Percentiles rank a stretch among this genome's conserved stretches.
Conservation (phyloP, 1,140 invertebrate species). For the Trichonephila clavipes region DNA sequence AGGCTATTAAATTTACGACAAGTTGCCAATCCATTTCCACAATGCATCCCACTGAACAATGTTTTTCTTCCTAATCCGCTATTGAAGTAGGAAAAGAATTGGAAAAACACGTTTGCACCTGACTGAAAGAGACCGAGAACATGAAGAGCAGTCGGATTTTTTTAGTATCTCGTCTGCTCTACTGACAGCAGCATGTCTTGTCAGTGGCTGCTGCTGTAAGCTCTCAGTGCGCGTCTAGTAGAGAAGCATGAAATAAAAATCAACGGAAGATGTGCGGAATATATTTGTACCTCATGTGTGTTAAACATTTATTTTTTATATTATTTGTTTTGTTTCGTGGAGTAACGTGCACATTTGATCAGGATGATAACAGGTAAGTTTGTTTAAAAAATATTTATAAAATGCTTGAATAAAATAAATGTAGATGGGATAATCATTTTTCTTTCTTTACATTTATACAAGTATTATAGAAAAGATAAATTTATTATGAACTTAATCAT, state of each 20-base stretch:
- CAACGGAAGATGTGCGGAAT: neutral
- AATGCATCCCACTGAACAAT: neutral
- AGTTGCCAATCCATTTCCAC: neutral
- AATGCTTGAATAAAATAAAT: no score
- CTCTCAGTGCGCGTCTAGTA: neutral
- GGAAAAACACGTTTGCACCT: slow-evolving; percentile 18
- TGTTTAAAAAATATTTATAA: neutral
- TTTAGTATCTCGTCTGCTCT: slow-evolving; percentile 22
- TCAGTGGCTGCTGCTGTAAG: neutral
- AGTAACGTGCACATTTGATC: neutral
- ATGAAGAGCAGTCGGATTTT: neutral
- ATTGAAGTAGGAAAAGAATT: slow-evolving; percentile 34
- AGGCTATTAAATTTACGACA: neutral
- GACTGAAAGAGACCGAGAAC: slow-evolving; percentile 9
- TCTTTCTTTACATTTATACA: no score
- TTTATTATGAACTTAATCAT: no score
- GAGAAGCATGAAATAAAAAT: neutral
- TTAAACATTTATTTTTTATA: neutral
- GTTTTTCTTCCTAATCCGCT: neutral
- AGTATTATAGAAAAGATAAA: no score
- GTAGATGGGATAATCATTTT: no score
- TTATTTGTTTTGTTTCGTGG: neutral
- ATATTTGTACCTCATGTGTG: neutral
- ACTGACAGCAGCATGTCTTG: slow-evolving; percentile 29
- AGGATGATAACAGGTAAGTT: neutral